Evolutionary conservation across 2,888 invertebrate genomes (phyloP).

Genomic region (Gandaritis pyraliata): DNA sequence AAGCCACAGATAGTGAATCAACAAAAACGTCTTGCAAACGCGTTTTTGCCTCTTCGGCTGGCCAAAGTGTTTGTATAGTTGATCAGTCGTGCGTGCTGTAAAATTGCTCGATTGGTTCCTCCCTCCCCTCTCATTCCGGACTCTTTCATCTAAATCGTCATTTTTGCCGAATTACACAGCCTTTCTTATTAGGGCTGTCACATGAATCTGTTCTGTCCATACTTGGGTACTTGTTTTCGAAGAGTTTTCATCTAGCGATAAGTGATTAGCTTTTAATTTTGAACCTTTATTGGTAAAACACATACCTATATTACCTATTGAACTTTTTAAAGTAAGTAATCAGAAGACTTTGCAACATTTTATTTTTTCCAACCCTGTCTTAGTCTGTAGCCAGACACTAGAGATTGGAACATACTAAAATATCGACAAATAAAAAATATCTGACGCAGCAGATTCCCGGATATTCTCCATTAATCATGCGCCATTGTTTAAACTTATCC

Average conservation of each 20-base stretch:
- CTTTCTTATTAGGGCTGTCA: constrained; percentile 38
- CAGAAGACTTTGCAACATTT: too few species aligned
- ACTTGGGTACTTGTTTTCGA: neutral
- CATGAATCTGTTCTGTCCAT: neutral
- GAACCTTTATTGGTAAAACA: too few species aligned
- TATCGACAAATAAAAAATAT: constrained; percentile 14
- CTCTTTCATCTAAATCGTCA: constrained; percentile 46
- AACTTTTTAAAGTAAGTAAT: too few species aligned
- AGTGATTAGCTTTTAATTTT: too few species aligned
- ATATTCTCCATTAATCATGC: constrained; percentile 45
- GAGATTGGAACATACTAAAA: too few species aligned
- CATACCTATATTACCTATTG: too few species aligned
- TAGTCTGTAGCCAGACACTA: too few species aligned
- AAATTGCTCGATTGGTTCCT: constrained; percentile 69
- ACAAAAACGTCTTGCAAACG: constrained; percentile 44
- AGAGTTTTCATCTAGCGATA: too few species aligned
- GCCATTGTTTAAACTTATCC: too few species aligned
- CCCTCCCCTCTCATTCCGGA: constrained; percentile 41
- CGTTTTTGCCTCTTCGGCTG: constrained; percentile 48
- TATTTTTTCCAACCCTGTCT: too few species aligned
- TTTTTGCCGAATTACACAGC: constrained; percentile 55
- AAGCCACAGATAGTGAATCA: constrained; percentile 39
- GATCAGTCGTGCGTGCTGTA: constrained; percentile 76
- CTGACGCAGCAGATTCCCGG: constrained; percentile 34
- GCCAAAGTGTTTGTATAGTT: constrained; percentile 61